A percentile compares a stretch with the other conserved stretches of the same genome.
Evolutionary conservation across 2,888 invertebrate genomes (phyloP).

Genomic region (Ptilodon capucinus): DNA sequence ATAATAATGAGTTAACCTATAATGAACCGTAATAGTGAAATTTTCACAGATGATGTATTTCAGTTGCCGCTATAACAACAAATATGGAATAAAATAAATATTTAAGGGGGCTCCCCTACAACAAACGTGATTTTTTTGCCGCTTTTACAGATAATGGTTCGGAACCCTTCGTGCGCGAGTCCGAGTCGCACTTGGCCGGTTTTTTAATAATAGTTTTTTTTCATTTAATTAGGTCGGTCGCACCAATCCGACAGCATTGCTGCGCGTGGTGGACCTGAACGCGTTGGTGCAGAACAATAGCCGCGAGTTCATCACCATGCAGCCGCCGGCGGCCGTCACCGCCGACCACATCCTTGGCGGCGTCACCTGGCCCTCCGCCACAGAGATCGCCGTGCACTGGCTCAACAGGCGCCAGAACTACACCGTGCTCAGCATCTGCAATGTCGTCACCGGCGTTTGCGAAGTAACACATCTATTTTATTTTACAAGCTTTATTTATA

Average conservation of each 20-base stretch:
- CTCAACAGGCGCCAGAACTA: constrained; percentile 93
- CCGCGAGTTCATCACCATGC: constrained; percentile 48
- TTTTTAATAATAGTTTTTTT: no score
- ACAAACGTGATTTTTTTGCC: no score
- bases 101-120: no score
- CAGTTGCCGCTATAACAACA: no score
- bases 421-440: constrained; percentile 84
- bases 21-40: no score
- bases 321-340: constrained; percentile 78
- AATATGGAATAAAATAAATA: no score
- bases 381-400: constrained; percentile 88
- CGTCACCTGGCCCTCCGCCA: constrained; percentile 88
- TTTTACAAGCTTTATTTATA: no score
- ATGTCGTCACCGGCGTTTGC: constrained; percentile 51
- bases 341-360: constrained; percentile 86
- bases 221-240: constrained; percentile 85
- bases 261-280: constrained; percentile 84
- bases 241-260: constrained; percentile 86
- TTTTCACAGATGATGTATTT: no score
- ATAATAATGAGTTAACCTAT: no score
- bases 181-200: no score
- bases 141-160: no score
- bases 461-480: constrained; percentile 43
- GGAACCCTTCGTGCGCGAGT: no score
- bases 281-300: constrained; percentile 38